Evolutionary conservation across 2,113 vertebrate species (phyloP).

Genomic region (Pseudopipra pipra): DNA sequence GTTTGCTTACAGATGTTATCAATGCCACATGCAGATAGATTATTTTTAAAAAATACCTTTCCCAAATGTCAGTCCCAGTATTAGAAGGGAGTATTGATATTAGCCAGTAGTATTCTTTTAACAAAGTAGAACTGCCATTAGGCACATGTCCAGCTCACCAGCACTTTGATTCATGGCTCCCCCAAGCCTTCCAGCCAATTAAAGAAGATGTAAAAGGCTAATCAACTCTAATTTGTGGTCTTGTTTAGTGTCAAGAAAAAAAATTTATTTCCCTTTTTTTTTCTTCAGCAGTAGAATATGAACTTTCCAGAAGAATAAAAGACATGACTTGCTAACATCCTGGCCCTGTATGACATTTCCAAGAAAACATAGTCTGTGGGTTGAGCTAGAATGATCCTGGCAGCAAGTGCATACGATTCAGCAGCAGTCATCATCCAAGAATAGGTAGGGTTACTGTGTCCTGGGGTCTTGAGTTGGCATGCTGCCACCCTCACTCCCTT

Average conservation of each 20-base stretch:
- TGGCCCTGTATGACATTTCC: background rate
- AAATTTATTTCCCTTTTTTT: background rate
- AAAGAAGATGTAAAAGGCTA: constrained; percentile 12
- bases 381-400: constrained; percentile 20
- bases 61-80: background rate
- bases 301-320: background rate
- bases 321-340: background rate
- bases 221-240: background rate
- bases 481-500: background rate
- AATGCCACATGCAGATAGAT: background rate
- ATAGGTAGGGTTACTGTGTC: background rate
- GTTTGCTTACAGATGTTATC: background rate
- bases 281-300: background rate
- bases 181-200: background rate
- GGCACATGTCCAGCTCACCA: background rate
- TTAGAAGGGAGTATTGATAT: background rate
- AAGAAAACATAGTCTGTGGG: background rate
- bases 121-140: background rate
- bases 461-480: background rate
- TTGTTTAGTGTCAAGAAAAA: background rate
- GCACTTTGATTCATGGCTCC: background rate
- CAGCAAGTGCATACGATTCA: background rate
- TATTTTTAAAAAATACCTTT: background rate
- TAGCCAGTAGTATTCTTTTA: background rate
- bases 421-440: background rate